These are phyloP conservation scores for Papilio protenor DNA, from an alignment of 2,888 invertebrate genomes.

Conservation along the genomic window DNA sequence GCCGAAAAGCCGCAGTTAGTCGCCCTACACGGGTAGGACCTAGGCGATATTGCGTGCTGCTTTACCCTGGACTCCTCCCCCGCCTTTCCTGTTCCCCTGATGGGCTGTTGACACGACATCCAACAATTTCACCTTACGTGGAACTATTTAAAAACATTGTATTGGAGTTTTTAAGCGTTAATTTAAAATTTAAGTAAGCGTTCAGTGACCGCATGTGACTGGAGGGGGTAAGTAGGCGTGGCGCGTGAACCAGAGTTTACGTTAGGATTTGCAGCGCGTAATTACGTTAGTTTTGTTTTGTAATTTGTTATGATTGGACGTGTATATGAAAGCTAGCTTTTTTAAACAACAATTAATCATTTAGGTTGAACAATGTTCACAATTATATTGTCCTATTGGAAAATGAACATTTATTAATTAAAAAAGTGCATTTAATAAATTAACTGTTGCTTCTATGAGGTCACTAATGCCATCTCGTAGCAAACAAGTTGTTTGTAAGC, in stretches of 20 bases:
- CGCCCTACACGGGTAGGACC: background rate
- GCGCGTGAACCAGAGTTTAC: background rate
- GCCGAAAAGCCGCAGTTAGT: slow-evolving; percentile 3
- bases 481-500: slow-evolving; percentile 15
- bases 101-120: slow-evolving; percentile 26
- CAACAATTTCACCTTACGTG: slow-evolving; percentile 1
- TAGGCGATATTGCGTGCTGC: slow-evolving; percentile 4
- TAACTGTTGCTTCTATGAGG: background rate
- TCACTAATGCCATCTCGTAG: background rate
- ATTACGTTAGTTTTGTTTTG: background rate
- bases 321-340: background rate
- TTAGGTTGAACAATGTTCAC: background rate
- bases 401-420: background rate
- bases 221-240: slow-evolving; percentile 6
- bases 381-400: background rate
- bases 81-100: background rate
- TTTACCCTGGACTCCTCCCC: background rate
- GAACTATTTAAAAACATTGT: slow-evolving; percentile 7
- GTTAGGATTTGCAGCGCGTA: background rate
- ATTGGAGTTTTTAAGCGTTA: slow-evolving; percentile 10
- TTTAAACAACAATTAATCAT: background rate
- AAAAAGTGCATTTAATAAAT: background rate
- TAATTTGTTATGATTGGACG: background rate
- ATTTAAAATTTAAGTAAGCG: slow-evolving; percentile 4
- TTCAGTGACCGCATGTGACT: background rate